These are phyloP conservation scores for Drosophila burlai DNA, from an alignment of 1,140 invertebrate species.

Conservation along the genomic window DNA sequence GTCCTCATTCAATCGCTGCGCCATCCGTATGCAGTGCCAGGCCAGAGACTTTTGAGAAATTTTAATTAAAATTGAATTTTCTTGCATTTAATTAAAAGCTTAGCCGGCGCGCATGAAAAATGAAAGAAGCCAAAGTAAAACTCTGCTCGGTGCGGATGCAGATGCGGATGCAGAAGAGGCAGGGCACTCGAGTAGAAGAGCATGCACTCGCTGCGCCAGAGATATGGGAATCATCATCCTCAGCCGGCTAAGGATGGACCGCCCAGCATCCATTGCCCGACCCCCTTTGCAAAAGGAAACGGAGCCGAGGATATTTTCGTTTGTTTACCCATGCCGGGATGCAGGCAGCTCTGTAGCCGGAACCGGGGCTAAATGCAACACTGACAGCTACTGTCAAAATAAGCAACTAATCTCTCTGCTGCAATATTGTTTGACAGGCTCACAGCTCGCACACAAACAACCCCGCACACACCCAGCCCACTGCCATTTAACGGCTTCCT, in stretches of 20 bases:
- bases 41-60: constrained; percentile 75
- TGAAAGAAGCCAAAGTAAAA: constrained; percentile 64
- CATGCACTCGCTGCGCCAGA: constrained; percentile 64
- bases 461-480: background rate
- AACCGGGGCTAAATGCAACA: constrained; percentile 64
- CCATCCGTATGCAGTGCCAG: constrained; percentile 61
- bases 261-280: background rate
- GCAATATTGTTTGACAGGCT: constrained; percentile 69
- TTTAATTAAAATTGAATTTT: constrained; percentile 84
- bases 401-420: constrained; percentile 70
- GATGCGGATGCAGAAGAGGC: constrained; percentile 26
- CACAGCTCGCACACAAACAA: constrained; percentile 3
- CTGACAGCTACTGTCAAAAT: constrained; percentile 80
- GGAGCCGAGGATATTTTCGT: constrained; percentile 54
- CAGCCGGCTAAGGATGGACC: constrained; percentile 27
- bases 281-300: constrained; percentile 11
- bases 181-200: constrained; percentile 75
- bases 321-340: constrained; percentile 48
- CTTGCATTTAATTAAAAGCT: constrained; percentile 84
- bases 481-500: constrained; percentile 6
- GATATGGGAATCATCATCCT: constrained; percentile 76
- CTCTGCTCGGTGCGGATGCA: constrained; percentile 51
- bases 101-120: constrained; percentile 63
- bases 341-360: background rate
- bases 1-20: constrained; percentile 28